Percentiles rank a stretch among this genome's conserved stretches.
Evolutionary conservation across 1,140 invertebrate species (phyloP).

Genomic region (Onthophagus taurus): DNA sequence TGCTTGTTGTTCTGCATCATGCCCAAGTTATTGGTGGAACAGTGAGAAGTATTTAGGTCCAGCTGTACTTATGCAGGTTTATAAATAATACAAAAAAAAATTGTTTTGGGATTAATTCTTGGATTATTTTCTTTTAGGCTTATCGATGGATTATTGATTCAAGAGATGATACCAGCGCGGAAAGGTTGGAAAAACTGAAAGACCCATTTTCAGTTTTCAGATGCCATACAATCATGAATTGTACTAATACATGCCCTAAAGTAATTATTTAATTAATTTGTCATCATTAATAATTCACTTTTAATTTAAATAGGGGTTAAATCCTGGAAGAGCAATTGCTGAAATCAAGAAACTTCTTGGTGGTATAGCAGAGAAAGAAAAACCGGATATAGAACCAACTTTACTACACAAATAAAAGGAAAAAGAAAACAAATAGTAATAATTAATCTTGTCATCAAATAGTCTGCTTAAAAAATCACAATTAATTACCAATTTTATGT

Average conservation of each 20-base stretch:
- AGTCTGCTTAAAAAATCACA: too few relatives aligned
- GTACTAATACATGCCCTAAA: slow-evolving; percentile 68
- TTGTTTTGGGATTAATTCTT: too few relatives aligned
- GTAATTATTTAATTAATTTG: slow-evolving; percentile 27
- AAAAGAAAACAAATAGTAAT: too few relatives aligned
- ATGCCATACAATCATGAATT: slow-evolving; percentile 78
- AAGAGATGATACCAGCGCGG: slow-evolving; percentile 55
- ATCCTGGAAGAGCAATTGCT: slow-evolving; percentile 90
- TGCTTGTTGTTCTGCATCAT: slow-evolving; percentile 94
- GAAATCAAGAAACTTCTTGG: slow-evolving; percentile 91
- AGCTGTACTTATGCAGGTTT: slow-evolving; percentile 93
- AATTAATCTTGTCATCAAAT: too few relatives aligned
- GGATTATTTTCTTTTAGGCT: too few relatives aligned
- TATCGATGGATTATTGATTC: slow-evolving; percentile 71
- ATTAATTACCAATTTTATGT: too few relatives aligned
- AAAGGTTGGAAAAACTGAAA: slow-evolving; percentile 56
- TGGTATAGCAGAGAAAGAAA: slow-evolving; percentile 69
- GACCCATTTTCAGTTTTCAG: slow-evolving; percentile 65
- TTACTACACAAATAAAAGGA: slow-evolving; percentile 23
- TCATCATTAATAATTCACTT: too few relatives aligned
- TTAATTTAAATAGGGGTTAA: slow-evolving; percentile 63
- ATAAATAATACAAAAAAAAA: too few relatives aligned
- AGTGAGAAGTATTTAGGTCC: slow-evolving; percentile 93
- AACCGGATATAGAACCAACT: slow-evolving; percentile 50
- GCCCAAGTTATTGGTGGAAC: slow-evolving; percentile 98